These are phyloP conservation scores for Sitodiplosis mosellana DNA, from an alignment of 1,140 invertebrate genomes.

Conservation along the genomic window DNA sequence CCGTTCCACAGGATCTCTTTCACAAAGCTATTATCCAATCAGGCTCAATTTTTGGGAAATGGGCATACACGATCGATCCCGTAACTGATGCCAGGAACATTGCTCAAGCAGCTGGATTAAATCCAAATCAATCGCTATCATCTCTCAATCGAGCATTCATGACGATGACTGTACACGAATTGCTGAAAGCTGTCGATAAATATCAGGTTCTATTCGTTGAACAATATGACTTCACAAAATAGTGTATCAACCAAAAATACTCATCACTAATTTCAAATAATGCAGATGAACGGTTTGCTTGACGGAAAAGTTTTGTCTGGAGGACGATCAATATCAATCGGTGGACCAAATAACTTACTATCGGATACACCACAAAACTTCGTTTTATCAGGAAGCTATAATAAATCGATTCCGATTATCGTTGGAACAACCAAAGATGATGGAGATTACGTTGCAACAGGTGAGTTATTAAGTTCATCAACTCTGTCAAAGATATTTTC, in stretches of 20 bases:
- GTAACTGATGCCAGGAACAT: constrained; percentile 10
- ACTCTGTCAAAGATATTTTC: constrained; percentile 10
- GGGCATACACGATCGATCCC: constrained; percentile 14
- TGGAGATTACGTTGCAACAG: constrained; percentile 17
- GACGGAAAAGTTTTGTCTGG: not conserved
- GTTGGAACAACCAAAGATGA: constrained; percentile 22
- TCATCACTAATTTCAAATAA: too few relatives aligned
- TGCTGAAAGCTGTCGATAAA: constrained; percentile 7
- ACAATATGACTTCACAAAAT: not conserved
- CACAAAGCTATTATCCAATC: constrained; percentile 20
- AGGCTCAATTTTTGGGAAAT: constrained; percentile 17
- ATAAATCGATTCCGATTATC: constrained; percentile 12
- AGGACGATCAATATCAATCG: constrained; percentile 5
- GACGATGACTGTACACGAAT: constrained; percentile 7
- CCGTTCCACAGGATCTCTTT: constrained; percentile 8
- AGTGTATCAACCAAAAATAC: too few relatives aligned
- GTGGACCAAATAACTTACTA: constrained; percentile 14
- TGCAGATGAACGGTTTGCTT: not conserved
- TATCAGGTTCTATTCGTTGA: not conserved
- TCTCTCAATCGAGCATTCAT: constrained; percentile 11
- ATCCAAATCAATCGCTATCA: constrained; percentile 5
- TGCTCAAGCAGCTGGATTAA: constrained; percentile 11
- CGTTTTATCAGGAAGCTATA: constrained; percentile 5
- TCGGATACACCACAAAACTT: constrained; percentile 11
- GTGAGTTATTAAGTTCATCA: constrained; percentile 10